Conservation (phyloP, 2,888 invertebrate species). For the Tipula lateralis region DNA sequence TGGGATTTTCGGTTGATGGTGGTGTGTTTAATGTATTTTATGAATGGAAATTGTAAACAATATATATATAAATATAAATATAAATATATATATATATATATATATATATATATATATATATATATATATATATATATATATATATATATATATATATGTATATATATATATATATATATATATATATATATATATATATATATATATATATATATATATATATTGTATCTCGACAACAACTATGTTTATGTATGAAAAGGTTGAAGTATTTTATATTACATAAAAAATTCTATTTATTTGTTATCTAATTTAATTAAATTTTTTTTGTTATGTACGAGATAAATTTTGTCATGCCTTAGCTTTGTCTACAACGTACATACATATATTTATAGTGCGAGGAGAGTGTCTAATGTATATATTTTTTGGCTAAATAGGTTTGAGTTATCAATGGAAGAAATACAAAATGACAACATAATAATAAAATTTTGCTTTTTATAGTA, state of each 20-base stretch:
- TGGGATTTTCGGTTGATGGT: not conserved
- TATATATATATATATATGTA: not conserved
- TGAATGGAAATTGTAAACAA: not conserved
- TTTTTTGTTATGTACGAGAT: not conserved
- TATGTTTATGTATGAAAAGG: not conserved
- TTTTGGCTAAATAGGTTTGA: not conserved
- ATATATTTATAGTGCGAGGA: not conserved
- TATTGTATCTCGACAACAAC: no score
- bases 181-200: no score
- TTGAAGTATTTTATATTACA: not conserved
- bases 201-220: no score
- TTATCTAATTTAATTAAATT: slow-evolving; percentile 15
- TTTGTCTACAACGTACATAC: not conserved
- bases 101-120: no score
- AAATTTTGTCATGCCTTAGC: not conserved
- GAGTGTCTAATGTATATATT: not conserved
- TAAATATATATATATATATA: no score
- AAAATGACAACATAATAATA: not conserved
- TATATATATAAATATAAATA: not conserved
- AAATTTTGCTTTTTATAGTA: not conserved
- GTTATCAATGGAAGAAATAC: not conserved
- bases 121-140: no score
- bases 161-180: no score
- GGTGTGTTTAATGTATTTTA: not conserved
- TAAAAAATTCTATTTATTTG: not conserved